Conservation (phyloP, 2,113 vertebrate species). For the Pardalotus punctatus region DNA sequence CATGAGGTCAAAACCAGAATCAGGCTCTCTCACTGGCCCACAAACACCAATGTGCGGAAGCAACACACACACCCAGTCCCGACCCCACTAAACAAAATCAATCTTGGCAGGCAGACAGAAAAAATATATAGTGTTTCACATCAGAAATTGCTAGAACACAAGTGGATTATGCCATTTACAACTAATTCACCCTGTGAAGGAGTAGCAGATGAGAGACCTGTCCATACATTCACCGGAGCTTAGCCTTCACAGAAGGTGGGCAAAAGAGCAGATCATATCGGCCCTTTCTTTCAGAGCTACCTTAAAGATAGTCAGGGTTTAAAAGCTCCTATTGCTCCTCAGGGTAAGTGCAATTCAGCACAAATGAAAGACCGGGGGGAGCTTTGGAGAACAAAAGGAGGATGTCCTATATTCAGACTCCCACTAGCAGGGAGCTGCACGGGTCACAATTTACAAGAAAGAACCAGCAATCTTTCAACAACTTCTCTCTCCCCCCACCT, state of each 20-base stretch:
- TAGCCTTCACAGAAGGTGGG: background rate
- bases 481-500: background rate
- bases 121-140: background rate
- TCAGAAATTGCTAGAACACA: background rate
- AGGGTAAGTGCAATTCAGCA: background rate
- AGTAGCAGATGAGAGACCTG: background rate
- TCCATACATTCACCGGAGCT: accelerated
- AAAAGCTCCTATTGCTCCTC: background rate
- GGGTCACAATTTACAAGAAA: slow-evolving; percentile 32
- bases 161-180: background rate
- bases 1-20: background rate
- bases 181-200: background rate
- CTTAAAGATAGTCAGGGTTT: background rate
- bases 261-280: accelerated
- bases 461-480: background rate
- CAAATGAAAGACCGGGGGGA: background rate
- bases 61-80: background rate
- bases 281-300: background rate
- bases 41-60: background rate
- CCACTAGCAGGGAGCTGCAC: background rate
- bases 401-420: slow-evolving; percentile 48
- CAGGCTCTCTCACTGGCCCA: background rate
- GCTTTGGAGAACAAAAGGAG: slow-evolving; percentile 48
- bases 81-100: background rate
- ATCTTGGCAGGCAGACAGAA: background rate